Conservation (phyloP, 2,888 invertebrate genomes). For the Cephus nigrinus region DNA sequence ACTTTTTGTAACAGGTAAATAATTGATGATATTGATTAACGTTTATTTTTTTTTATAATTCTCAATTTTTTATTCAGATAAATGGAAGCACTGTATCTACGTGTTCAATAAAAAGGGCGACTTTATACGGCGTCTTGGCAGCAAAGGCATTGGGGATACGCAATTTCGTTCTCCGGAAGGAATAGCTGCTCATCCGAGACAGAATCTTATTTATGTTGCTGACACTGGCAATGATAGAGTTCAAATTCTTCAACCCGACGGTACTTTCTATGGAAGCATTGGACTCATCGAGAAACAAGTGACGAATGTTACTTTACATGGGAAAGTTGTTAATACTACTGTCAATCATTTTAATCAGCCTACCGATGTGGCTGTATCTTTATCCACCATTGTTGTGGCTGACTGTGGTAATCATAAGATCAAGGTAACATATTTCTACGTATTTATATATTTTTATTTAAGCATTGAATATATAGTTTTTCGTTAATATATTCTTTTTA, state of each 20-base stretch:
- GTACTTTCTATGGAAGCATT: conserved; percentile 34
- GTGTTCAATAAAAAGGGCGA: conserved; percentile 75
- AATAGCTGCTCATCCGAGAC: conserved; percentile 71
- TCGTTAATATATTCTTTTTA: conserved; percentile 9
- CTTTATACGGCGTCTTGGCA: conserved; percentile 72
- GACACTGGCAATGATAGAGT: conserved; percentile 84
- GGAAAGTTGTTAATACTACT: conserved; percentile 35
- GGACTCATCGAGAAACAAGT: conserved; percentile 43
- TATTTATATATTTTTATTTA: conserved; percentile 7
- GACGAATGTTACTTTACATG: conserved; percentile 52
- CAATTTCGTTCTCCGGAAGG: conserved; percentile 81
- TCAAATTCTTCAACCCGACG: conserved; percentile 70
- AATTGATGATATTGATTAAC: conserved; percentile 1
- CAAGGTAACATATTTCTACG: conserved; percentile 59
- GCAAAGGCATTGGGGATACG: conserved; percentile 74
- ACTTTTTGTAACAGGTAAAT: conserved; percentile 71
- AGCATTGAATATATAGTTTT: background rate
- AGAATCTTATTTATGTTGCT: conserved; percentile 75
- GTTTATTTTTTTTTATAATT: background rate
- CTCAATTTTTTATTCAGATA: conserved; percentile 66
- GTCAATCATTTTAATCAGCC: conserved; percentile 77
- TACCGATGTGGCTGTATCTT: conserved; percentile 75
- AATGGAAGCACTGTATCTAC: conserved; percentile 78
- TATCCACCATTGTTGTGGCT: conserved; percentile 71
- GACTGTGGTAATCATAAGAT: conserved; percentile 81